Percentiles rank a stretch among this genome's conserved stretches.
These are phyloP conservation scores for Apocheima hispidaria DNA, from an alignment of 2,888 invertebrate genomes.

Conservation along the genomic window DNA sequence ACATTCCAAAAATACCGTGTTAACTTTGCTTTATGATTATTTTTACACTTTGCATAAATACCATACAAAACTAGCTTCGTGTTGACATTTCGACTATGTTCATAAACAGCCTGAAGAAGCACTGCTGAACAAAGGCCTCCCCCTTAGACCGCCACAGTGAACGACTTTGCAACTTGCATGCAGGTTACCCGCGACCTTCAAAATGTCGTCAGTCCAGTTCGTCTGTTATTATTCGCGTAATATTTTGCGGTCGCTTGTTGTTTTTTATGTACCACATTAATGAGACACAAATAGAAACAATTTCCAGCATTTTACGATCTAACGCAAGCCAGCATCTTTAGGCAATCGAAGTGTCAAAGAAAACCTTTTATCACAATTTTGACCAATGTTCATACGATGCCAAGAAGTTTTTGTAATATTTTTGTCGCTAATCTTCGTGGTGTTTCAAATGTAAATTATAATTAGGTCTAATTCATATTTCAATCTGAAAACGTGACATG, in stretches of 20 bases:
- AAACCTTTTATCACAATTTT: conserved; percentile 14
- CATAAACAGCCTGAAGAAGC: too few species aligned
- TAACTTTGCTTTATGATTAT: conserved; percentile 17
- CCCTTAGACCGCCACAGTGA: too few species aligned
- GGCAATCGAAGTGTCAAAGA: neutral
- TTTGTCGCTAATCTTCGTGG: neutral
- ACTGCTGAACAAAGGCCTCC: too few species aligned
- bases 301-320: neutral
- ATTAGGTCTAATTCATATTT: too few species aligned
- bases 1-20: conserved; percentile 47
- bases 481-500: too few species aligned
- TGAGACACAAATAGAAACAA: conserved; percentile 2
- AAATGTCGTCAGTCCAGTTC: too few species aligned
- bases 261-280: too few species aligned
- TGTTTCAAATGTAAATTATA: neutral
- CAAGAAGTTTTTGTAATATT: neutral
- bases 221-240: neutral
- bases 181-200: too few species aligned
- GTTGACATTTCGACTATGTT: conserved; percentile 10
- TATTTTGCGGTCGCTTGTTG: too few species aligned
- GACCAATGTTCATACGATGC: conserved; percentile 4
- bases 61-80: conserved; percentile 27
- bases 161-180: too few species aligned
- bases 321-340: conserved; percentile 7
- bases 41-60: conserved; percentile 17